Base-by-base conservation (phyloP, 1,140 invertebrate genomes). In the Venturia canescens region DNA sequence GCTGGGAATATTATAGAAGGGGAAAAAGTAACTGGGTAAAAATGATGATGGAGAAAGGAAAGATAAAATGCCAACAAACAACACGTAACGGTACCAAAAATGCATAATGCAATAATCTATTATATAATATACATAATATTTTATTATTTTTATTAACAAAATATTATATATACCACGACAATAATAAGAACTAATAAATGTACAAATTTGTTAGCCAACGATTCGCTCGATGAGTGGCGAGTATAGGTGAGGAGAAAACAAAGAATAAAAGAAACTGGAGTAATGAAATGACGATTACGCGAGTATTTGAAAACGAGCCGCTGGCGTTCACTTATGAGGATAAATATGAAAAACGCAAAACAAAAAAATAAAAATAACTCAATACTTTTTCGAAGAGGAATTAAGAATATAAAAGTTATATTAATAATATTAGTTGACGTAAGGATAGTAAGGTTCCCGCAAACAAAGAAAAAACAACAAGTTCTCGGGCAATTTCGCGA, bases 31-130 rank as follows among this genome's bases (percentile, higher is more conserved):
- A 44, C 13, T 9, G 38, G 38, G 38, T 1, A 76, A 57, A 57
- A 48, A 48, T 48, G 63, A 74, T 44, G 69, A 77, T 74, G 57
- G 70, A 77, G 15, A 44, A 53, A 57, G 38, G 63, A 72, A 48
- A 75, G 80, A 82, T 84, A 85, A 84, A 85, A 87, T 87, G 87
- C 87, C 86, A 90, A 88, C 86, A 90, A 88, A 86, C 82, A 86
- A 86, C 83, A 87, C 84, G 87, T 85, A 91, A 92, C 91, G 88
- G 90, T 92, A 92, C 91, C 91, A 92, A 92, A 92, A 91, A 92
- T 87, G 90, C 90, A 91, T 92, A 91, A 92, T 92, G 90, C 91
- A 92, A 92, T 91, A 92, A 92, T 91, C 89, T 91, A 91, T 89
- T 88, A 90, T 90, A 91, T 90, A 88, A 91, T 90, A 90, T 90